These are phyloP conservation scores for Eulithis testata DNA, from an alignment of 2,888 invertebrate genomes.

Conservation along the genomic window DNA sequence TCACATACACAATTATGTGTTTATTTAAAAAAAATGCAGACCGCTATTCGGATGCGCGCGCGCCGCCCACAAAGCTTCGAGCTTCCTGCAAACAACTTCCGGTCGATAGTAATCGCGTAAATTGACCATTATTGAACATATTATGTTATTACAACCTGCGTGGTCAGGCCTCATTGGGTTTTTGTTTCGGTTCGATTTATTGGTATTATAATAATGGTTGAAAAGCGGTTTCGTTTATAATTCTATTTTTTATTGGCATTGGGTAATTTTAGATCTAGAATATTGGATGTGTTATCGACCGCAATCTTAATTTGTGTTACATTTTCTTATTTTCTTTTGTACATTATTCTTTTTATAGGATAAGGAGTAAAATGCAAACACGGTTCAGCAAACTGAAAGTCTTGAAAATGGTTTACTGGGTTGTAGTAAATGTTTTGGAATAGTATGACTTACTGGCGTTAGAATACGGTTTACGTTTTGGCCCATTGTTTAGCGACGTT, in stretches of 20 bases:
- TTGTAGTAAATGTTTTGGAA: too few species aligned
- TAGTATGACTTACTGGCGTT: too few species aligned
- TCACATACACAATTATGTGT: constrained; percentile 21
- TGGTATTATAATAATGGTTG: constrained; percentile 35
- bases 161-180: constrained; percentile 73
- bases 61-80: constrained; percentile 73
- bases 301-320: not conserved
- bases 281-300: constrained; percentile 9
- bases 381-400: too few species aligned
- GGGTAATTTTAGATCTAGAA: constrained; percentile 19
- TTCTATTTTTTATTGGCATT: constrained; percentile 18
- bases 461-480: too few species aligned
- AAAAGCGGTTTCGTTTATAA: constrained; percentile 23
- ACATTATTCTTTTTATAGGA: too few species aligned
- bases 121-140: constrained; percentile 56
- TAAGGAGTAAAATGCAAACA: too few species aligned
- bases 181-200: constrained; percentile 57
- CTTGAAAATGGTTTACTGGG: too few species aligned
- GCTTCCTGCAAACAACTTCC: constrained; percentile 76
- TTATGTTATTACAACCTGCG: constrained; percentile 74
- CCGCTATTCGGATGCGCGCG: constrained; percentile 59
- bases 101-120: constrained; percentile 67
- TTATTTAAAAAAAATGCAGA: constrained; percentile 28
- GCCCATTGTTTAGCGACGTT: too few species aligned
- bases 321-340: too few species aligned